Evolutionary conservation across 2,113 vertebrate species (phyloP).

Genomic region (Geococcyx californianus): DNA sequence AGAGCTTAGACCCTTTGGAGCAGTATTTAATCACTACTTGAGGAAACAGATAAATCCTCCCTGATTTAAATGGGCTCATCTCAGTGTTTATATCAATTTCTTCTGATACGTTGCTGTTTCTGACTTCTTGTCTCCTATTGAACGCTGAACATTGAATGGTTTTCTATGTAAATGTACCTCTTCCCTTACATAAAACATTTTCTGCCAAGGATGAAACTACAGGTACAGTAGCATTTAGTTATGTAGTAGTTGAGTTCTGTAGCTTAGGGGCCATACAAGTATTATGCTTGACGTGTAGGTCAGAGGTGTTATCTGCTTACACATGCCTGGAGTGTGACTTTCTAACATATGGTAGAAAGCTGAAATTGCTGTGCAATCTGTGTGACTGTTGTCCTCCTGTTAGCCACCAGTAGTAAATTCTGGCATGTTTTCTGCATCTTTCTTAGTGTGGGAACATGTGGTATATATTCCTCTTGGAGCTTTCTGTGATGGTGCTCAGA

Average conservation of each 20-base stretch:
- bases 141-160: background rate
- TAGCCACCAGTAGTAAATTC: background rate
- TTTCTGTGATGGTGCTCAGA: background rate
- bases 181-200: background rate
- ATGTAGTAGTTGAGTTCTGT: background rate
- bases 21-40: background rate
- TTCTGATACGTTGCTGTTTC: background rate
- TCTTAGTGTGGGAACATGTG: background rate
- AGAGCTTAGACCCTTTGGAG: background rate
- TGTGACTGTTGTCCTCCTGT: background rate
- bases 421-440: background rate
- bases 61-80: background rate
- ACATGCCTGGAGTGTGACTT: background rate
- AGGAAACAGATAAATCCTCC: background rate
- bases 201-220: background rate
- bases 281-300: background rate
- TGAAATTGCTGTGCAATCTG: background rate
- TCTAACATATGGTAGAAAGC: background rate
- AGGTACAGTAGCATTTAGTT: slow-evolving; percentile 40
- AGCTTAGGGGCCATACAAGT: background rate
- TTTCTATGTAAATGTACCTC: background rate
- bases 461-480: background rate
- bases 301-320: background rate
- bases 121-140: background rate
- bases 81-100: background rate